phyloP scores from a whole-genome alignment of 2,888 invertebrate species.

The Falcaria lacertinaria region DNA sequence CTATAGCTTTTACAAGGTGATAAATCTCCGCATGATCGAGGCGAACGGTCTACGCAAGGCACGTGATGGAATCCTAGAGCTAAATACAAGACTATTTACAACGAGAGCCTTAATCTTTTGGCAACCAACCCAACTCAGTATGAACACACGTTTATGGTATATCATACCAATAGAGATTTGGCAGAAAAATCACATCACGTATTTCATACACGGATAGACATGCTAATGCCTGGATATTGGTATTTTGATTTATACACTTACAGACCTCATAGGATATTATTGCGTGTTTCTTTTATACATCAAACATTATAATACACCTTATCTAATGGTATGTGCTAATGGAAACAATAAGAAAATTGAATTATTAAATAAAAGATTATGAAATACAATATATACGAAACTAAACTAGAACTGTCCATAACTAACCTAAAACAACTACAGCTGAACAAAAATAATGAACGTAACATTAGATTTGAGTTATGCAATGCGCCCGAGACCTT shows the following conservation, averaged over 20 bases:
- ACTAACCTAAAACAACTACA: no score
- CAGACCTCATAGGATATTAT: slow-evolving; percentile 25
- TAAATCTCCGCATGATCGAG: slow-evolving; percentile 10
- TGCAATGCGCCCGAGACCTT: no score
- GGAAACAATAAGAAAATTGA: no score
- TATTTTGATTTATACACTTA: slow-evolving; percentile 53
- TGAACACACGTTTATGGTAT: slow-evolving; percentile 1
- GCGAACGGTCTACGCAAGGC: slow-evolving; percentile 14
- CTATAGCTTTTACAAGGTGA: no score
- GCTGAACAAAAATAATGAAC: no score
- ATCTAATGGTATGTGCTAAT: no score
- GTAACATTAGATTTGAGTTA: no score
- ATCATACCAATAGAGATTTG: slow-evolving; percentile 5
- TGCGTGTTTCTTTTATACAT: no score
- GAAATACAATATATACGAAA: no score
- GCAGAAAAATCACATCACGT: slow-evolving; percentile 46
- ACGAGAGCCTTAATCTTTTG: slow-evolving; percentile 14
- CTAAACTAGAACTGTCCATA: no score
- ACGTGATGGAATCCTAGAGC: slow-evolving; percentile 17
- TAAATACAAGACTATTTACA: slow-evolving; percentile 8
- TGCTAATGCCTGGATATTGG: slow-evolving; percentile 35
- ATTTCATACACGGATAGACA: slow-evolving; percentile 48
- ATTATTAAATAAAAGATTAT: no score
- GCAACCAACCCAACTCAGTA: slow-evolving; percentile 12
- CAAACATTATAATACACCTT: no score